Base-by-base conservation (phyloP, 92 coral and sea anemone genomes). In the Actinostola sp. region DNA sequence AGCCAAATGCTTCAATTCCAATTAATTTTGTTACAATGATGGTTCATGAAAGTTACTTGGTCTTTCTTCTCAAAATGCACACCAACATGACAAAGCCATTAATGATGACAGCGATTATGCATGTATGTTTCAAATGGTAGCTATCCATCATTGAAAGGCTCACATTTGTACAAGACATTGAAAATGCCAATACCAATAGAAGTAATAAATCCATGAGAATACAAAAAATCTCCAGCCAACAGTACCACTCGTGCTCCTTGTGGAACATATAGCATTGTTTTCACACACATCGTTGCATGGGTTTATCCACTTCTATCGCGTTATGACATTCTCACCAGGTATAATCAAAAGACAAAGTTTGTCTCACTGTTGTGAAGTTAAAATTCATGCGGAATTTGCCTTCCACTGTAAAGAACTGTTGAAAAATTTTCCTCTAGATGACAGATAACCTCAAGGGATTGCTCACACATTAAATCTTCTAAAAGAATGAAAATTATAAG, bases 301-400 rank as follows among this genome's bases (percentile, higher is more conserved):
- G 24, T 53, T 27, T 71, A 28, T 61, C 4, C 6, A 12, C 12
- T 53, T 44, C 54, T 24, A 25, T 58, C 43, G 46, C 14, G 50
- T 31, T 32, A 58, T 60, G 66, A 45, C 79, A 73, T 73, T 28
- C 61, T 73, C 55, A 43, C 74, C 49, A 52, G 44, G 60, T 60
- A 81, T 66, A 80, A 72, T 70, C 78, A 90, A 90, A 84, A 83
- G 87, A 84, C 84, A 83, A 87, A 77, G 68, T 68, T 82, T 80
- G 92, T 90, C 97, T 90, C 97, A 90, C 97, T 90, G 97, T 90
- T 89, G 89, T 86, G 92, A 84, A 83, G 92, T 75, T 79, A 86
- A 87, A 90, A 90, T 86, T 90, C 97, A 90, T 90, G 92, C 97
- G 92, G 87, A 90, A 90, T 79, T 79, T 90, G 89, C 88, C 97